Percentiles rank a stretch among this genome's conserved stretches.
Evolutionary conservation across 2,888 invertebrate genomes (phyloP).

Genomic region (Acleris cristana): DNA sequence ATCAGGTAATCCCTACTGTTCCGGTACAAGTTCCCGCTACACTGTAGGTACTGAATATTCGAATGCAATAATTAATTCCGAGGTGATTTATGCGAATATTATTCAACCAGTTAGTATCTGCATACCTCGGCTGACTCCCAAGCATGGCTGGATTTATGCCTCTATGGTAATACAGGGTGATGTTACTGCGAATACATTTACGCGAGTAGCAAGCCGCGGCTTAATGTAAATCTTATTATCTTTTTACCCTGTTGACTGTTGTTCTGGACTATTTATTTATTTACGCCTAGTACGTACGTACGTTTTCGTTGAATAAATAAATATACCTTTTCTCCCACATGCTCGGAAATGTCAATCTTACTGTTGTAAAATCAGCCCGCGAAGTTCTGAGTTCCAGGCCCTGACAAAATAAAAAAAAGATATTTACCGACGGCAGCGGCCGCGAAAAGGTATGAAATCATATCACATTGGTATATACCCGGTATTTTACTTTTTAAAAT

Average conservation of each 20-base stretch:
- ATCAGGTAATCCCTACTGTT: not conserved
- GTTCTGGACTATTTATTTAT: conserved; percentile 15
- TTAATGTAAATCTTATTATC: conserved; percentile 40
- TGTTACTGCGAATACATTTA: conserved; percentile 57
- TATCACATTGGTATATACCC: too few relatives aligned
- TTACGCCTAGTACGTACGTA: not conserved
- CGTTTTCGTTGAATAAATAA: not conserved
- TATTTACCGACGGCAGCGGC: too few relatives aligned
- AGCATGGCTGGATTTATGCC: conserved; percentile 56
- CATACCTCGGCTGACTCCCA: conserved; percentile 50
- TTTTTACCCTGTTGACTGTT: conserved; percentile 34
- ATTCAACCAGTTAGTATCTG: conserved; percentile 56
- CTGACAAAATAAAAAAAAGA: too few relatives aligned
- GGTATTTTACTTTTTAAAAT: too few relatives aligned
- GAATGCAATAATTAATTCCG: conserved; percentile 73
- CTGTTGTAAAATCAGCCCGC: too few relatives aligned
- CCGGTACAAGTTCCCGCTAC: conserved; percentile 13
- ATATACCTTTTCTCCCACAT: too few relatives aligned
- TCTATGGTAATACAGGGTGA: conserved; percentile 62
- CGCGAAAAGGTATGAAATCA: too few relatives aligned
- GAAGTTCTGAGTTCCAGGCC: too few relatives aligned
- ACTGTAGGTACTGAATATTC: conserved; percentile 46
- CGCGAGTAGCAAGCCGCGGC: conserved; percentile 45
- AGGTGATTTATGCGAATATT: conserved; percentile 78
- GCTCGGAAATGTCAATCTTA: too few relatives aligned